These are phyloP conservation scores for Lysandra coridon DNA, from an alignment of 2,888 invertebrate genomes.

Conservation along the genomic window DNA sequence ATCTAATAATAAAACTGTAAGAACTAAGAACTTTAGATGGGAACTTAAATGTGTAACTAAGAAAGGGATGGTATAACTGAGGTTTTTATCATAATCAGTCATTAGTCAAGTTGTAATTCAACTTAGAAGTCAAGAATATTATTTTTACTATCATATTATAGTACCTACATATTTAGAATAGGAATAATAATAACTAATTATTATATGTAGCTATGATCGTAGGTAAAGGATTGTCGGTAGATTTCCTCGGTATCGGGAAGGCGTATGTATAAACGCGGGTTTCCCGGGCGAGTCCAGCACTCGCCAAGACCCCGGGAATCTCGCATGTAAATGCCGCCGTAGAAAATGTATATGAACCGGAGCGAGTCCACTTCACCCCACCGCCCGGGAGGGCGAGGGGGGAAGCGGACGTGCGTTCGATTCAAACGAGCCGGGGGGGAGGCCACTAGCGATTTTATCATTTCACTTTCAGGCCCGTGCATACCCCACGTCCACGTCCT, in stretches of 20 bases:
- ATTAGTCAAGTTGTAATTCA: too few relatives aligned
- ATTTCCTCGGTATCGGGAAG: background rate
- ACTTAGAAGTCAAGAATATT: too few relatives aligned
- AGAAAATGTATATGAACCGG: conserved; percentile 78
- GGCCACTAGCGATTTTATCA: conserved; percentile 56
- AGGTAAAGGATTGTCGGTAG: too few relatives aligned
- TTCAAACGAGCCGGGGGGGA: conserved; percentile 73
- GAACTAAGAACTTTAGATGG: background rate
- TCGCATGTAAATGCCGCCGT: conserved; percentile 51
- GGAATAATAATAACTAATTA: too few relatives aligned
- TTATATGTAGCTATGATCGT: too few relatives aligned
- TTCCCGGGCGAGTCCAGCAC: conserved; percentile 67
- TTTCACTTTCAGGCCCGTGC: conserved; percentile 36
- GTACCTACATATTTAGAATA: too few relatives aligned
- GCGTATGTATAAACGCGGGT: background rate
- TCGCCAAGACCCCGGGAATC: conserved; percentile 66
- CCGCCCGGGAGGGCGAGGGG: conserved; percentile 51
- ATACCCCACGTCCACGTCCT: background rate
- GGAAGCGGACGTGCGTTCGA: conserved; percentile 76
- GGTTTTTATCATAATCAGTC: too few relatives aligned
- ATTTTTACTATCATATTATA: too few relatives aligned
- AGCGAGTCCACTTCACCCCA: conserved; percentile 79
- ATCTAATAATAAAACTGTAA: background rate
- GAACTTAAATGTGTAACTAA: background rate
- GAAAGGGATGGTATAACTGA: too few relatives aligned